Conservation (phyloP, 2,888 invertebrate genomes). For the Phytoseiulus persimilis region DNA sequence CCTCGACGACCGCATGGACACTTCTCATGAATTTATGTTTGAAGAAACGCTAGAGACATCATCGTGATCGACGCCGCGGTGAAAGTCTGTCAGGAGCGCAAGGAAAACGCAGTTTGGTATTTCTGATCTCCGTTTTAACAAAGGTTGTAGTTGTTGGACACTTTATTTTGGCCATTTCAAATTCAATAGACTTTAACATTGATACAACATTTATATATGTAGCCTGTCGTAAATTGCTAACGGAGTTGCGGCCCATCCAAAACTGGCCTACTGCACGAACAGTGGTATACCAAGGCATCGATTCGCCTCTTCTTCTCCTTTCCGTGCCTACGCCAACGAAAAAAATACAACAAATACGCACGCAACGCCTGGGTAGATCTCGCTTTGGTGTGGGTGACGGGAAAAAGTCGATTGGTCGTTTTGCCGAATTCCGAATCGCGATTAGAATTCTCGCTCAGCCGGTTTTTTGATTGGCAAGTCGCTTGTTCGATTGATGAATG, state of each 20-base stretch:
- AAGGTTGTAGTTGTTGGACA: constrained; percentile 27
- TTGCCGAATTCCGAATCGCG: neutral
- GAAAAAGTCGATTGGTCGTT: neutral
- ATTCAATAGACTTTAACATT: constrained; percentile 39
- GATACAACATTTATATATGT: constrained; percentile 38
- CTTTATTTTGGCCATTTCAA: constrained; percentile 36
- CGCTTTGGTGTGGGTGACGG: neutral
- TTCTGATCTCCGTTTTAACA: constrained; percentile 32
- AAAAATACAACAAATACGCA: neutral
- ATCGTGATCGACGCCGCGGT: no score
- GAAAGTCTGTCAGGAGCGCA: neutral
- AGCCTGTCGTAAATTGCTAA: constrained; percentile 32
- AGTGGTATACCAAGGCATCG: constrained; percentile 5
- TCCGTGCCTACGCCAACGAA: constrained; percentile 5
- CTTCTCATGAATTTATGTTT: no score
- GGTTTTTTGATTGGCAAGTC: neutral
- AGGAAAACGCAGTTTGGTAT: neutral
- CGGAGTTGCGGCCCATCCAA: neutral
- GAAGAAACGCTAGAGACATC: no score
- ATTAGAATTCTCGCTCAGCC: neutral
- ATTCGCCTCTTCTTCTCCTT: neutral
- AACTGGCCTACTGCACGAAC: constrained; percentile 5
- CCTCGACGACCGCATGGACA: no score
- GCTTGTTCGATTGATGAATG: neutral
- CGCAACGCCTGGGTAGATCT: constrained; percentile 5